These are phyloP conservation scores for Columba guinea DNA, from an alignment of 2,797 vertebrate species.

Conservation along the genomic window DNA sequence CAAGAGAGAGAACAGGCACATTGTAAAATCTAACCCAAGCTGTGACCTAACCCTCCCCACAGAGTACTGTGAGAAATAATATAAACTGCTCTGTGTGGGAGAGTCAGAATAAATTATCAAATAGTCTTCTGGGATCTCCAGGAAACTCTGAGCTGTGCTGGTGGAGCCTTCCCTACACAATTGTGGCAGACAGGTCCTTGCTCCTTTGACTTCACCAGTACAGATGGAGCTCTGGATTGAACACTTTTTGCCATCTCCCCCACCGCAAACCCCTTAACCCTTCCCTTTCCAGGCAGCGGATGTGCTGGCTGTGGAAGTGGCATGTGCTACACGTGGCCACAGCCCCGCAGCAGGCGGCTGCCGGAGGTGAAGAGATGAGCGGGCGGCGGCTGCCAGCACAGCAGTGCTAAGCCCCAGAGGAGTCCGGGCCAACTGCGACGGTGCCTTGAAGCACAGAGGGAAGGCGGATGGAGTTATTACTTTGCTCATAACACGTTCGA, in stretches of 20 bases:
- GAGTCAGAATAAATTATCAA: not conserved
- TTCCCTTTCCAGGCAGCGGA: not conserved
- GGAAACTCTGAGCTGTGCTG: not conserved
- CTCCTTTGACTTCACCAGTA: not conserved
- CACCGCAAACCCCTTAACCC: not conserved
- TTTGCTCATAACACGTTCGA: not conserved
- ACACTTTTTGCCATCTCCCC: not conserved
- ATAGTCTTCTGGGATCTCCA: not conserved
- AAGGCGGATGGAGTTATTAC: fast-evolving
- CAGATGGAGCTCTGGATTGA: not conserved
- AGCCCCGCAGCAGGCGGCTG: not conserved
- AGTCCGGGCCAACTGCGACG: not conserved
- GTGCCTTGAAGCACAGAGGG: not conserved
- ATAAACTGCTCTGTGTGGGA: not conserved
- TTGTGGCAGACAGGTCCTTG: fast-evolving
- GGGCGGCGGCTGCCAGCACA: not conserved
- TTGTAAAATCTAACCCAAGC: not conserved
- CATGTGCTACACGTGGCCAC: not conserved
- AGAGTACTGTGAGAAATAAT: not conserved
- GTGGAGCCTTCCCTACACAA: not conserved
- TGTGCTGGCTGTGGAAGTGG: not conserved
- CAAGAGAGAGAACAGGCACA: not conserved
- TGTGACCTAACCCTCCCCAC: not conserved
- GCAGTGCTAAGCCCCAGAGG: not conserved
- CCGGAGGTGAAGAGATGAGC: not conserved